Base-by-base conservation (phyloP, 2,888 invertebrate genomes). In the Drosophila parthenogenetica region DNA sequence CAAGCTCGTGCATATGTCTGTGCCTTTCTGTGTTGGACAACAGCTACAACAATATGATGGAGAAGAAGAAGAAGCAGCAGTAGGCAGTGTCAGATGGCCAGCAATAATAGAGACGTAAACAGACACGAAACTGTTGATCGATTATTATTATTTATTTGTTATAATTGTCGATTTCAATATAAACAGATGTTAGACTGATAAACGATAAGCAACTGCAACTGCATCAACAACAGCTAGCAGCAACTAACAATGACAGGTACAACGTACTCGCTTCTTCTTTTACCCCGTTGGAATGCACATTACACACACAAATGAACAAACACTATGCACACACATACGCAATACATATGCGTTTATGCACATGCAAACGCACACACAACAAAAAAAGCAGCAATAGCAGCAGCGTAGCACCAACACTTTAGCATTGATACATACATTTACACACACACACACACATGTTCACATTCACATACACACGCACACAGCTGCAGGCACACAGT, bases 281-380 rank as follows among this genome's bases (percentile, higher is more conserved):
- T 84, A 84, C 79, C 85, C 89, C 87, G 87, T 84, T 89, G 79
- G 87, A 89, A 87, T 89, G 88, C 82, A 87, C 72, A 86, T 83
- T 81, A 77, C 77, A 78, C 64, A 68, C 45, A 71, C 51, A 62
- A 29, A 54, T 22, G 48, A 43, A 60, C 46, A 53, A 16, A 54
- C 46, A 60, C 61, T 17, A 37, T 53, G 37, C 54, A 45, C 48
- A 62, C 48, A 45, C 62, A 49, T 40, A 16, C 54, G 51, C 39
- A 60, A 29, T 45, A 61, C 43, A 68, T 42, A 61, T 70, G 58
- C 14, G 35, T 40, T 35, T 51, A 65, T 63, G 64, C 50, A 50
- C 59, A 59, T 19, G 49, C 45, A 66, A 37, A 60, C 32, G 49
- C 45, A 59, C 49, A 59, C 29, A 61, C 49, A 62, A 39, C 57